Evolutionary conservation across 2,797 vertebrate species (phyloP).

Genomic region (Etheostoma perlongum): DNA sequence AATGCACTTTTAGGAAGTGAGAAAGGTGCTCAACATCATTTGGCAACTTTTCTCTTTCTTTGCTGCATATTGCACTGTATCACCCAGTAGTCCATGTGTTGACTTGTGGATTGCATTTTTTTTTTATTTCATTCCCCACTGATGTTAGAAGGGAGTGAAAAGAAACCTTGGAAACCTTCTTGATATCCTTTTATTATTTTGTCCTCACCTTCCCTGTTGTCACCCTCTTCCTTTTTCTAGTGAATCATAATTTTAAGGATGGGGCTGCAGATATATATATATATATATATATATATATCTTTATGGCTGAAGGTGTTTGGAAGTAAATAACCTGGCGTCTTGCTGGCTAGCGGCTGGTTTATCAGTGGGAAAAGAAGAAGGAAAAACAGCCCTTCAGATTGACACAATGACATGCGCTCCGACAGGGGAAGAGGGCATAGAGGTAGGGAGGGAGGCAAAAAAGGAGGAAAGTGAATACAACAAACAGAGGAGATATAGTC

Average conservation of each 20-base stretch:
- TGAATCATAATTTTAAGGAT: constrained; percentile 63
- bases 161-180: constrained; percentile 46
- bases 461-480: constrained; percentile 70
- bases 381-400: constrained; percentile 77
- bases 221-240: constrained; percentile 47
- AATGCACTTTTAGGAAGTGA: constrained; percentile 62
- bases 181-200: constrained; percentile 65
- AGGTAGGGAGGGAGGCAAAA: constrained; percentile 58
- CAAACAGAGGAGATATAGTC: constrained; percentile 78
- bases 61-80: background rate
- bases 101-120: constrained; percentile 45
- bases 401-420: constrained; percentile 78
- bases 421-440: constrained; percentile 76
- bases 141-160: constrained; percentile 49
- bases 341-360: constrained; percentile 72
- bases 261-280: constrained; percentile 1
- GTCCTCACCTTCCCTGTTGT: constrained; percentile 51
- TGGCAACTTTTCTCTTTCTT: constrained; percentile 10
- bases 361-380: constrained; percentile 71
- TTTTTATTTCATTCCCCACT: constrained; percentile 48
- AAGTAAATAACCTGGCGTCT: constrained; percentile 76
- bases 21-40: constrained; percentile 20
- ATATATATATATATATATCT: constrained; percentile 59
- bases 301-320: constrained; percentile 72
- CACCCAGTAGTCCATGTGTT: constrained; percentile 3